Evolutionary conservation across 1,140 invertebrate species (phyloP).

Genomic region (Venturia canescens): DNA sequence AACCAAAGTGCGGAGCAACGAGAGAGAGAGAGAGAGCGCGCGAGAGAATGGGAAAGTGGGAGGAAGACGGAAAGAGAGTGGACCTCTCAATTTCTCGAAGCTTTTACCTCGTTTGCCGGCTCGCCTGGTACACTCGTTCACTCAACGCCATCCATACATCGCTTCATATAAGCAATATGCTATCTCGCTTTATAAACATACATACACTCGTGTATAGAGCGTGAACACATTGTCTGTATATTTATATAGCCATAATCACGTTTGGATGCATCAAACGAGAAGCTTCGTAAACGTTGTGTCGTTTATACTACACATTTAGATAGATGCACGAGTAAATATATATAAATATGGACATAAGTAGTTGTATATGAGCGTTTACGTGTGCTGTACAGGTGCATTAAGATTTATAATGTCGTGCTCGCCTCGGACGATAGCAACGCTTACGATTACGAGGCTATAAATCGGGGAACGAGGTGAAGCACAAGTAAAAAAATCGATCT

Average conservation of each 20-base stretch:
- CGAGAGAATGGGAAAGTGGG: slow-evolving; percentile 18
- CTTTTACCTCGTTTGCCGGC: slow-evolving; percentile 40
- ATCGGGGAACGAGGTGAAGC: too few species aligned
- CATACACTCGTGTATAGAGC: not conserved
- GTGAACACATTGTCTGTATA: slow-evolving; percentile 16
- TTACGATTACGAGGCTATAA: too few species aligned
- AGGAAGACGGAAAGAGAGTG: not conserved
- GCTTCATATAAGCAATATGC: slow-evolving; percentile 13
- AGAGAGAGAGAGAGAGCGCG: not conserved
- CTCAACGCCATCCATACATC: slow-evolving; percentile 15
- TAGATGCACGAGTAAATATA: not conserved
- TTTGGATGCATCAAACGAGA: slow-evolving; percentile 51
- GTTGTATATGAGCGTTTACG: too few species aligned
- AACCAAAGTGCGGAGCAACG: not conserved
- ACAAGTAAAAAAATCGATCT: too few species aligned
- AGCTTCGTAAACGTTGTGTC: slow-evolving; percentile 20
- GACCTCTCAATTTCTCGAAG: slow-evolving; percentile 39
- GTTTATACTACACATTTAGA: not conserved
- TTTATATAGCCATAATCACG: slow-evolving; percentile 35
- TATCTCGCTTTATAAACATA: not conserved
- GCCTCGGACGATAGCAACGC: too few species aligned
- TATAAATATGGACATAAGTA: not conserved
- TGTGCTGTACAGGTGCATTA: too few species aligned
- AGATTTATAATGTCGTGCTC: too few species aligned
- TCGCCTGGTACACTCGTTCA: slow-evolving; percentile 21